These are phyloP conservation scores for Acrocephalus kingi DNA, from an alignment of 2,113 vertebrate genomes.

Conservation along the genomic window DNA sequence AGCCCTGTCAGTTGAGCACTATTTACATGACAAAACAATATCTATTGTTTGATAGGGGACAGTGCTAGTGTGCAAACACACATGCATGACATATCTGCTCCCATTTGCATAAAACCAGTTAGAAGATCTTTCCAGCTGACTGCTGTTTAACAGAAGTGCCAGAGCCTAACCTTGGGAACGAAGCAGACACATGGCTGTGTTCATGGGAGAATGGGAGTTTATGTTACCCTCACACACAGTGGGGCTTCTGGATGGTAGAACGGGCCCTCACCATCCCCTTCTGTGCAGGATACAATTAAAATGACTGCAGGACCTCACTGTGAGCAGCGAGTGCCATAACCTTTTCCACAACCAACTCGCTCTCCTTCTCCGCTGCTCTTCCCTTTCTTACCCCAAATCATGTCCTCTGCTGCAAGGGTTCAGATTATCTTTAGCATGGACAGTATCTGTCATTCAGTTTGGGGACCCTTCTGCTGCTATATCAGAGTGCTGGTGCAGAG, in stretches of 20 bases:
- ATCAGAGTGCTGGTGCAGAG: not conserved
- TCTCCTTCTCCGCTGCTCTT: not conserved
- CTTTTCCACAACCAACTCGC: not conserved
- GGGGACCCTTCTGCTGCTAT: accelerated
- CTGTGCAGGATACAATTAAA: not conserved
- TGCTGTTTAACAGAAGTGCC: constrained; percentile 29
- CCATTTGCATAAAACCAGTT: constrained; percentile 25
- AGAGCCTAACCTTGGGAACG: constrained; percentile 1
- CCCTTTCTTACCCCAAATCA: not conserved
- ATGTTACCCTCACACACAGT: not conserved
- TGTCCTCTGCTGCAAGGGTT: not conserved
- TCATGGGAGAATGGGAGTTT: not conserved
- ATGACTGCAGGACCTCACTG: not conserved
- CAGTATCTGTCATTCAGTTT: not conserved
- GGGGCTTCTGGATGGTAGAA: not conserved
- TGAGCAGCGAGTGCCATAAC: not conserved
- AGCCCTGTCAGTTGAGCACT: not conserved
- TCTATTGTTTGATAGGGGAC: not conserved
- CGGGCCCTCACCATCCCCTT: not conserved
- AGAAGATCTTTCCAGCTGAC: constrained; percentile 29
- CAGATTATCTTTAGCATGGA: not conserved
- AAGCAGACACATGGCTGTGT: not conserved
- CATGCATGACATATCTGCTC: not conserved
- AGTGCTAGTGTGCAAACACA: not conserved
- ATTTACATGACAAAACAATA: constrained; percentile 35